Evolutionary conservation across 1,140 invertebrate species (phyloP).

Genomic region (Dendrolimus kikuchii): DNA sequence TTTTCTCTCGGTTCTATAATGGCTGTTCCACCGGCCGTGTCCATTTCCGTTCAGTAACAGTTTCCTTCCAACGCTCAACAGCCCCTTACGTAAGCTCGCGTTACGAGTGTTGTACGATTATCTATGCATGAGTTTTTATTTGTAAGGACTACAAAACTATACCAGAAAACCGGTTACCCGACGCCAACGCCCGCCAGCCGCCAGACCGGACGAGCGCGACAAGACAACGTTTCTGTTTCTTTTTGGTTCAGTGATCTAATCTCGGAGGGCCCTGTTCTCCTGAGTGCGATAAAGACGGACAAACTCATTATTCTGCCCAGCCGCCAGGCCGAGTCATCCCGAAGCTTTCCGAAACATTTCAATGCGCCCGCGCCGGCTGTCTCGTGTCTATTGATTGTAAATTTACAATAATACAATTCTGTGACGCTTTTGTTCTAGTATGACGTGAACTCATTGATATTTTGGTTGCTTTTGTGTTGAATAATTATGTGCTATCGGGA

Average conservation of each 20-base stretch:
- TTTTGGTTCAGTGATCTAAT: constrained; percentile 66
- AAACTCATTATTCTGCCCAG: constrained; percentile 21
- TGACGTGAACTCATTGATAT: constrained; percentile 55
- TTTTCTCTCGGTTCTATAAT: constrained; percentile 29
- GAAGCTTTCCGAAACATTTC: constrained; percentile 28
- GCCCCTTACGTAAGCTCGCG: constrained; percentile 36
- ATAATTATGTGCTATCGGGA: constrained; percentile 7
- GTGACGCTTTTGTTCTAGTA: constrained; percentile 39
- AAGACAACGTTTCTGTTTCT: constrained; percentile 52
- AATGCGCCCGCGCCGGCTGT: constrained; percentile 39
- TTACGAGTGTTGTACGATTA: constrained; percentile 33
- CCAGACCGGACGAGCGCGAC: constrained; percentile 49
- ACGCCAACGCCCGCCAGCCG: constrained; percentile 32
- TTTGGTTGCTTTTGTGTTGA: constrained; percentile 16
- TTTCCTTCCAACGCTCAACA: constrained; percentile 43
- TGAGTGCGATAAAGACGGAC: constrained; percentile 31
- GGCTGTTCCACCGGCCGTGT: constrained; percentile 25
- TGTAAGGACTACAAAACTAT: constrained; percentile 53
- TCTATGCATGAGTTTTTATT: constrained; percentile 58
- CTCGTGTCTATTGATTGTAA: constrained; percentile 16
- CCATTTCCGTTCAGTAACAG: constrained; percentile 60
- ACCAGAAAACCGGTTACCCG: constrained; percentile 53
- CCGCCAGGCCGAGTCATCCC: constrained; percentile 11
- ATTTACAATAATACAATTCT: background rate
- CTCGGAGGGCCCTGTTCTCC: constrained; percentile 32